phyloP scores from a whole-genome alignment of 2,888 invertebrate species.

The Serripes groenlandicus region DNA sequence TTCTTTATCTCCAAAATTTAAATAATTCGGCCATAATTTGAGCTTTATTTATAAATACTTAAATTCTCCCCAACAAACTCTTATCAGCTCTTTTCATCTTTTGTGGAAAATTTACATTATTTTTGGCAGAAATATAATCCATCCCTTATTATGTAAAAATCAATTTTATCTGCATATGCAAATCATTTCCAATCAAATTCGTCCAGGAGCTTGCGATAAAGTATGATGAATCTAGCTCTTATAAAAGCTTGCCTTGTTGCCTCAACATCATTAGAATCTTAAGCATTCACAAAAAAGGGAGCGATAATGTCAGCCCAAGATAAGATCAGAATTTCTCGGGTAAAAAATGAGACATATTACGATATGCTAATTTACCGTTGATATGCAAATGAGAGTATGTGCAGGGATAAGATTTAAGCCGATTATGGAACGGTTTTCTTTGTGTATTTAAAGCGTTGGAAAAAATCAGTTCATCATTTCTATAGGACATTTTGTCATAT shows the following conservation, averaged over 20 bases:
- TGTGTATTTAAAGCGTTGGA: slow-evolving; percentile 59
- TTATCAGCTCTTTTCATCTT: slow-evolving; percentile 41
- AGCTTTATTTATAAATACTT: slow-evolving; percentile 61
- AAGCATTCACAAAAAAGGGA: slow-evolving; percentile 40
- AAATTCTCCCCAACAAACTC: slow-evolving; percentile 40
- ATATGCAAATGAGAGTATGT: slow-evolving; percentile 65
- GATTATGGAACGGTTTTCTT: slow-evolving; percentile 70
- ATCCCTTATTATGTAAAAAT: slow-evolving; percentile 66
- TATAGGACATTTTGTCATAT: slow-evolving; percentile 60
- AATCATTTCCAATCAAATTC: slow-evolving; percentile 65
- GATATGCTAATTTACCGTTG: slow-evolving; percentile 69
- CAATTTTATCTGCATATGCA: slow-evolving; percentile 70
- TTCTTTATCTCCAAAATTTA: slow-evolving; percentile 51
- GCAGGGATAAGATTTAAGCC: slow-evolving; percentile 65
- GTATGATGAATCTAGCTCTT: slow-evolving; percentile 61
- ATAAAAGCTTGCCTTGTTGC: slow-evolving; percentile 68
- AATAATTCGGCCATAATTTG: slow-evolving; percentile 53
- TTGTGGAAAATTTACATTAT: slow-evolving; percentile 57
- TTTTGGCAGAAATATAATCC: slow-evolving; percentile 69
- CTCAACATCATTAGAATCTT: slow-evolving; percentile 55
- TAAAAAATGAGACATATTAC: slow-evolving; percentile 70
- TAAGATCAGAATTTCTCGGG: slow-evolving; percentile 57
- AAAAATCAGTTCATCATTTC: slow-evolving; percentile 54
- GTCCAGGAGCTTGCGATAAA: slow-evolving; percentile 59
- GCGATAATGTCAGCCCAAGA: slow-evolving; percentile 58